A percentile compares a stretch with the other conserved stretches of the same genome.
phyloP scores from a whole-genome alignment of 1,140 invertebrate genomes.

The Polypedilum pembai region DNA sequence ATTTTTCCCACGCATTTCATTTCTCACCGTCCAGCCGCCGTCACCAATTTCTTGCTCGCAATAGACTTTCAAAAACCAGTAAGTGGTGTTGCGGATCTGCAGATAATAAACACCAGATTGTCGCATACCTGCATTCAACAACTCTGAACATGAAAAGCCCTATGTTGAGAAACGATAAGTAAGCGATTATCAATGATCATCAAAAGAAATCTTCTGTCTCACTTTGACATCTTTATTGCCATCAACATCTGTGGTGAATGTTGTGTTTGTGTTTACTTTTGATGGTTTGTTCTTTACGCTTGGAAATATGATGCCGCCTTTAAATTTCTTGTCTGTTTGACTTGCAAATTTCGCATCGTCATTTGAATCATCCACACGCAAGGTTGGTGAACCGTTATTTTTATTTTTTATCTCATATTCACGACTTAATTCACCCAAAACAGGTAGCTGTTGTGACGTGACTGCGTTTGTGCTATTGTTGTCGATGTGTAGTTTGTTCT shows the following conservation, averaged over 20 bases:
- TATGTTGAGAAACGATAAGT: slow-evolving; percentile 42
- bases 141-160: slow-evolving; percentile 80
- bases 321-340: slow-evolving; percentile 36
- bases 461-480: neutral
- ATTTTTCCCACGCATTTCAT: neutral
- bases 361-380: neutral
- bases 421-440: neutral
- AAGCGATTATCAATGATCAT: neutral
- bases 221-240: slow-evolving; percentile 75
- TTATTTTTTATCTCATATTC: neutral
- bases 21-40: slow-evolving; percentile 88
- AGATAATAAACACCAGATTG: slow-evolving; percentile 82
- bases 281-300: slow-evolving; percentile 84
- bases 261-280: slow-evolving; percentile 59
- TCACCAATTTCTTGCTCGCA: slow-evolving; percentile 88
- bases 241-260: slow-evolving; percentile 64
- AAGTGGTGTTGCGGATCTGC: slow-evolving; percentile 79
- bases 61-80: slow-evolving; percentile 85
- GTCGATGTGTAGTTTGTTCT: neutral
- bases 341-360: neutral
- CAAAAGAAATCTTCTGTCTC: slow-evolving; percentile 44
- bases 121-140: slow-evolving; percentile 72
- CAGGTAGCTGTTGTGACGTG: slow-evolving; percentile 39
- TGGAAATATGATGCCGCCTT: slow-evolving; percentile 77
- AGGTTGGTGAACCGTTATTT: slow-evolving; percentile 3